Evolutionary conservation across 2,797 vertebrate genomes (phyloP), one percentile per base, ranked within the genome.

Genomic region (Meriones psammophilus): DNA sequence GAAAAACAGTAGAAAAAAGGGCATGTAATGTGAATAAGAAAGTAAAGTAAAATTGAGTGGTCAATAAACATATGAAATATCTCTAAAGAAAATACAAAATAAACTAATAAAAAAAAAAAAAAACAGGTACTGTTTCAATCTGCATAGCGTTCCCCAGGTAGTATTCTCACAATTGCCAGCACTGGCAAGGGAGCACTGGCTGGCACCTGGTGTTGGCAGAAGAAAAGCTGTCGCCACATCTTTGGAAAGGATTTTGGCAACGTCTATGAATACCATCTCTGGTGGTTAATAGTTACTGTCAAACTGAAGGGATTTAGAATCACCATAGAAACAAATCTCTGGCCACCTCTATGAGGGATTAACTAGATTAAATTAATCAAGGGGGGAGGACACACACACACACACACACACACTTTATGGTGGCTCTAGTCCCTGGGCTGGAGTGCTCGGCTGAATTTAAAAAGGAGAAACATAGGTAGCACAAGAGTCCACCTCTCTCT

Each of bases 71-170:
- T 20, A 5, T 62, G 58, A 60, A 68, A 60, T 3, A 85, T 81
- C n/a, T 94, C 39, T 28, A 94, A 80, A 60, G 50, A 68, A 95
- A 92, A 85, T 30, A 3, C 74, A 91, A 88, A 60, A 8, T 46
- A 88, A 46, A 33, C 10, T 28, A 76, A 88, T 36, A 50, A 36
- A 28, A 42, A 76, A 62, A 39, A 39, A 39, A 39, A 2, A 30
- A 50, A 36, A 18, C 22, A 28, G 66, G n/a, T 76, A 60, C 36
- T 20, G 36, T 58, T 77, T 86, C 18, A 88, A 62, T 33, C 46
- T 10, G 18, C 30, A 80, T 3, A 60, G 1, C 54, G 39, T 9
- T 81, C n/a, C 39, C 68, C 66, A 50, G 88, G 74, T 64, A 22
- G 54, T 17, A 64, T 62, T 76, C 62, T 87, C 46, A 39, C 15